A percentile compares a stretch with the other conserved stretches of the same genome.
Conservation (phyloP, 2,888 invertebrate genomes). For the Cloeon dipterum region DNA sequence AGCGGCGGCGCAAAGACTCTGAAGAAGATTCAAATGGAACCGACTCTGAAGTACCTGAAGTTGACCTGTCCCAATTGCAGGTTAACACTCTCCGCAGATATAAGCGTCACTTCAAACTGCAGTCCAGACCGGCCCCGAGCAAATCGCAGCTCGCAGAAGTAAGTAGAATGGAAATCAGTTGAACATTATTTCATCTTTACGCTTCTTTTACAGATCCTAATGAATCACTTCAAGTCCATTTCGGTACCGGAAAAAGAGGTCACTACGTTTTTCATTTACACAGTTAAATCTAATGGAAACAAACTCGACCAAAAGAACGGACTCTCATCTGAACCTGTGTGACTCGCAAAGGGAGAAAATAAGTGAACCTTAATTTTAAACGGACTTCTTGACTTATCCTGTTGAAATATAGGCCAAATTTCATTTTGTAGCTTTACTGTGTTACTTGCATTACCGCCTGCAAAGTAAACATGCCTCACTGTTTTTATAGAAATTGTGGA, state of each 20-base stretch:
- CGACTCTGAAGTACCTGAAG: slow-evolving; percentile 78
- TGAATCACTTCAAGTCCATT: slow-evolving; percentile 88
- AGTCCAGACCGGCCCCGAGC: slow-evolving; percentile 75
- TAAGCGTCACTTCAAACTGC: slow-evolving; percentile 80
- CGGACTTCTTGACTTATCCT: too few species aligned
- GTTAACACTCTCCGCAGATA: slow-evolving; percentile 84
- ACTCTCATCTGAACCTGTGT: slow-evolving; percentile 14
- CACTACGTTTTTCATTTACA: slow-evolving; percentile 84
- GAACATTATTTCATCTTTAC: slow-evolving; percentile 6
- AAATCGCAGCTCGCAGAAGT: slow-evolving; percentile 93
- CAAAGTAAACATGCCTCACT: too few species aligned
- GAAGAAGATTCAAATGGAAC: slow-evolving; percentile 86
- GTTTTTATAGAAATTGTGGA: too few species aligned
- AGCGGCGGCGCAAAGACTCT: slow-evolving; percentile 76
- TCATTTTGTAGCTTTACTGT: too few species aligned
- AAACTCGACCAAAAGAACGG: slow-evolving; percentile 67
- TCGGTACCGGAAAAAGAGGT: slow-evolving; percentile 89
- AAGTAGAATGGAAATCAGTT: slow-evolving; percentile 18
- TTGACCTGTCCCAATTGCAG: slow-evolving; percentile 81
- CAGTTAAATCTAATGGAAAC: slow-evolving; percentile 81
- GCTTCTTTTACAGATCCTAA: slow-evolving; percentile 47
- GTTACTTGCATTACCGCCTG: too few species aligned
- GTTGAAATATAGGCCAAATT: too few species aligned
- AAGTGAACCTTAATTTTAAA: too few species aligned
- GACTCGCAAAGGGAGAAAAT: too few species aligned